These are phyloP conservation scores for Zaprionus taronus DNA, from an alignment of 1,140 invertebrate genomes.

Conservation along the genomic window DNA sequence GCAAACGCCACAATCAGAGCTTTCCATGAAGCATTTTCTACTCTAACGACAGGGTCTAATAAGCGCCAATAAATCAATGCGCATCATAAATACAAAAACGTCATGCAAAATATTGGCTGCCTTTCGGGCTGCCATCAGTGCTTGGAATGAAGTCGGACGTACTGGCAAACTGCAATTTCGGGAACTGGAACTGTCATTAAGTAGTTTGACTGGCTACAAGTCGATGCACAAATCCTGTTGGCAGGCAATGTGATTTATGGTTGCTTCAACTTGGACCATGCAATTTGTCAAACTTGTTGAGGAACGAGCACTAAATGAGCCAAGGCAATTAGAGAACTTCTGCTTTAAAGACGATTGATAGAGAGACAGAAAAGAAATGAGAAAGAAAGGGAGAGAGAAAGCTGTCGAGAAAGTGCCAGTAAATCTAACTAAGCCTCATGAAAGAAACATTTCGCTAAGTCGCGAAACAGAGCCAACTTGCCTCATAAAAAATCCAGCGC, in stretches of 20 bases:
- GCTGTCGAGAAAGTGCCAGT: background rate
- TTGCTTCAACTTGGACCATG: background rate
- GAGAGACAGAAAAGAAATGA: background rate
- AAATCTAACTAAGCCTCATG: background rate
- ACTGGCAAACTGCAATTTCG: constrained; percentile 2
- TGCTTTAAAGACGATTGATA: background rate
- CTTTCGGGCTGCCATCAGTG: background rate
- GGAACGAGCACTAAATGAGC: constrained; percentile 13
- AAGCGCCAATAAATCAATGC: constrained; percentile 28
- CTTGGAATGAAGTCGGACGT: background rate
- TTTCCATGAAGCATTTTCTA: background rate
- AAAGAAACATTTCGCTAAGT: constrained; percentile 3
- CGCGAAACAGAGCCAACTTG: constrained; percentile 2
- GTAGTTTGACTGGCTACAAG: constrained; percentile 2
- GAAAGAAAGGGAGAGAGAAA: background rate
- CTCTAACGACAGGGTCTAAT: constrained; percentile 5
- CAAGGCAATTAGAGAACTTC: constrained; percentile 5
- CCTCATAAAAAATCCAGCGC: constrained; percentile 9
- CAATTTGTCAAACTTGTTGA: constrained; percentile 17
- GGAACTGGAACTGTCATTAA: constrained; percentile 1
- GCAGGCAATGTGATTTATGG: constrained; percentile 2
- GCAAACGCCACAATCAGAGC: background rate
- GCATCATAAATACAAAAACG: background rate
- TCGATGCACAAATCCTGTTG: constrained; percentile 2
- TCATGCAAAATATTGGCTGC: constrained; percentile 7